Evolutionary conservation across 2,797 vertebrate genomes (phyloP).

Genomic region (Glossophaga mutica): DNA sequence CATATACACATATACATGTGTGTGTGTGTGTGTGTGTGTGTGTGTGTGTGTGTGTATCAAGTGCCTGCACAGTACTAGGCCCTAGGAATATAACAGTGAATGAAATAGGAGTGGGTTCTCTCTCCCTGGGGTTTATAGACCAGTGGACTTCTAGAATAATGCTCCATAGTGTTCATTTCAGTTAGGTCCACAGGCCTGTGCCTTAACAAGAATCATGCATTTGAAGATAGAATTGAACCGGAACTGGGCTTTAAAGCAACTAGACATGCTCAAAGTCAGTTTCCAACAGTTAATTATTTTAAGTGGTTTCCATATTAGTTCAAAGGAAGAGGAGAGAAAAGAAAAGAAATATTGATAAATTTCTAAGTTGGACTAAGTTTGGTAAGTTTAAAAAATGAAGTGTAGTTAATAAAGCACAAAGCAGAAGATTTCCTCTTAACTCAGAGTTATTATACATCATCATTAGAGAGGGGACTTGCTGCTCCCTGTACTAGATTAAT

Average conservation of each 20-base stretch:
- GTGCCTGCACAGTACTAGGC: background rate
- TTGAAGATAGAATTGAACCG: background rate
- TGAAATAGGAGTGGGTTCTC: background rate
- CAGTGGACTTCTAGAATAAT: background rate
- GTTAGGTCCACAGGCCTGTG: background rate
- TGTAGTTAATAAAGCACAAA: slow-evolving; percentile 53
- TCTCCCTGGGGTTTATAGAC: background rate
- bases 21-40: too few species aligned
- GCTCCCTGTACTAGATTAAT: slow-evolving; percentile 55
- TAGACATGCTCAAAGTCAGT: background rate
- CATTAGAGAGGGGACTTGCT: slow-evolving; percentile 52
- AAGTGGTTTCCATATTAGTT: slow-evolving; percentile 40
- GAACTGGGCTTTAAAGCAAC: slow-evolving; percentile 29
- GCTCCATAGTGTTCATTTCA: background rate
- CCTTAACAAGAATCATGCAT: background rate
- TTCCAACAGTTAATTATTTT: slow-evolving; percentile 48
- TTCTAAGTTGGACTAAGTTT: slow-evolving; percentile 54
- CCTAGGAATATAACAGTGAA: background rate
- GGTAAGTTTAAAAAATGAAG: slow-evolving; percentile 43
- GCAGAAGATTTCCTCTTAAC: slow-evolving; percentile 53
- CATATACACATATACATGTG: too few species aligned
- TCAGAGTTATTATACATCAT: slow-evolving; percentile 59
- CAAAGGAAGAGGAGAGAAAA: slow-evolving; percentile 43
- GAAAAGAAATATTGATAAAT: slow-evolving; percentile 39
- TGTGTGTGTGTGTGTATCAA: too few species aligned